Conservation (phyloP, 2,888 invertebrate species). For the Anthoptus insignis region DNA sequence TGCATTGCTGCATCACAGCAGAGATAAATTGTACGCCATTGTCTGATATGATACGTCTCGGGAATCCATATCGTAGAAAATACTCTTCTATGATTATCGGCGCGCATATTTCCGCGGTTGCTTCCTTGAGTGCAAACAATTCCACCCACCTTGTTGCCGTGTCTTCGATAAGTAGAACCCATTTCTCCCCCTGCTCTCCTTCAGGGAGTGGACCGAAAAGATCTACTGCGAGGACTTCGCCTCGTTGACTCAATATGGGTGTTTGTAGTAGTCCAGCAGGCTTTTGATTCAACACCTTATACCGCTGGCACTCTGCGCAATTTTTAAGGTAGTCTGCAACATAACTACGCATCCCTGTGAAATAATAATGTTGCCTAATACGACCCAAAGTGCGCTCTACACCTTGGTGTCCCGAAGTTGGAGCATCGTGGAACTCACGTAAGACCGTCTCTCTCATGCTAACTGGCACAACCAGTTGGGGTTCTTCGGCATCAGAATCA, state of each 20-base stretch:
- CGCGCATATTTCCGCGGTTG: constrained; percentile 48
- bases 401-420: neutral
- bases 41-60: constrained; percentile 48
- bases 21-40: constrained; percentile 52
- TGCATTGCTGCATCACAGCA: constrained; percentile 48
- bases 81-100: constrained; percentile 42
- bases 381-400: neutral
- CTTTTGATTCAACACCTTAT: constrained; percentile 4
- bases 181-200: constrained; percentile 1
- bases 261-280: constrained; percentile 11
- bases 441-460: too few relatives aligned
- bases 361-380: neutral
- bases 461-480: too few relatives aligned
- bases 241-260: neutral
- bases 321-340: neutral
- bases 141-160: constrained; percentile 50
- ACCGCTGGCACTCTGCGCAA: neutral
- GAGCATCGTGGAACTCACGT: neutral
- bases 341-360: constrained; percentile 2
- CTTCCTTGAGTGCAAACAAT: constrained; percentile 47
- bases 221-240: constrained; percentile 9
- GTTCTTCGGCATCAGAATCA: neutral
- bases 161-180: constrained; percentile 11
- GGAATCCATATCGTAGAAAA: constrained; percentile 50
- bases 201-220: neutral